Conservation (phyloP, 2,888 invertebrate species). For the Onchidella celtica region DNA sequence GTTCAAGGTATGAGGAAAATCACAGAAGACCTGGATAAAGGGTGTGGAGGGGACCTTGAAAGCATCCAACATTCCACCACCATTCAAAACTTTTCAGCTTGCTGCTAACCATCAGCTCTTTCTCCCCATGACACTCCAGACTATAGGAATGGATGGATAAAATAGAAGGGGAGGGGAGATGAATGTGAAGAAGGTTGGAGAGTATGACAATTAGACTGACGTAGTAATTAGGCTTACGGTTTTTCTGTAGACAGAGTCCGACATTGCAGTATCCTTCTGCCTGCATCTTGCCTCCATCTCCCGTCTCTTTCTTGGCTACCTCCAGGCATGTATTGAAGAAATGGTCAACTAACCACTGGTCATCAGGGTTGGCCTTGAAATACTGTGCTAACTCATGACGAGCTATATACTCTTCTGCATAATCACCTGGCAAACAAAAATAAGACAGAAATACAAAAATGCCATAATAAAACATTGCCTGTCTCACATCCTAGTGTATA, state of each 20-base stretch:
- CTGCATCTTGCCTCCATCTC: slow-evolving; percentile 73
- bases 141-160: too few species aligned
- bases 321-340: slow-evolving; percentile 76
- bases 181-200: too few species aligned
- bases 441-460: neutral
- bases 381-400: slow-evolving; percentile 75
- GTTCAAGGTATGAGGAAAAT: too few species aligned
- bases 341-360: slow-evolving; percentile 79
- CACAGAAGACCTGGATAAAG: too few species aligned
- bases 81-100: too few species aligned
- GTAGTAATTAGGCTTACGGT: slow-evolving; percentile 68
- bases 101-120: too few species aligned
- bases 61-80: too few species aligned
- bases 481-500: neutral
- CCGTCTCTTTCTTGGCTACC: slow-evolving; percentile 65
- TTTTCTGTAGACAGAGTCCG: slow-evolving; percentile 77
- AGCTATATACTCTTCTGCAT: slow-evolving; percentile 70
- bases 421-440: slow-evolving; percentile 66
- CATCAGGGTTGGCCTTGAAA: slow-evolving; percentile 72
- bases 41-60: too few species aligned
- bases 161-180: too few species aligned
- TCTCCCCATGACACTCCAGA: too few species aligned
- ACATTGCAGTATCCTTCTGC: slow-evolving; percentile 78
- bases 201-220: too few species aligned
- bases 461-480: neutral